phyloP scores from a whole-genome alignment of 2,888 invertebrate species.

The Aporophyla nigra region DNA sequence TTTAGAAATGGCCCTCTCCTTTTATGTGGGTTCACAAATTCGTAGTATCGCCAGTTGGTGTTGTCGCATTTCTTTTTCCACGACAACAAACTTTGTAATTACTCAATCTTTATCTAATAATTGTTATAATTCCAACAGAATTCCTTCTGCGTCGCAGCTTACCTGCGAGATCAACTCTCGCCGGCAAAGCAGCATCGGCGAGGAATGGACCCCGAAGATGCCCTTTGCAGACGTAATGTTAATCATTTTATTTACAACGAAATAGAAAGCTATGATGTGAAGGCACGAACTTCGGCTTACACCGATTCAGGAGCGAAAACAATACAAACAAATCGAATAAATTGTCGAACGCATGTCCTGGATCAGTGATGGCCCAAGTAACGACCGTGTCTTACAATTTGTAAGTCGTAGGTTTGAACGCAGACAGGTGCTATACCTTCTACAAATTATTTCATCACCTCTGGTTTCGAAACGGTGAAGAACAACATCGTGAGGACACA shows the following conservation, averaged over 20 bases:
- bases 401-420: too few species aligned
- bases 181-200: conserved; percentile 90
- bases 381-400: too few species aligned
- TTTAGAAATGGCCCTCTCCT: background rate
- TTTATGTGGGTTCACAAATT: too few species aligned
- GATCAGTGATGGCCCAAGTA: too few species aligned
- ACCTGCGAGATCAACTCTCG: conserved; percentile 70
- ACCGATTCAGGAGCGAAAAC: background rate
- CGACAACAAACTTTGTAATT: background rate
- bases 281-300: background rate
- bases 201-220: conserved; percentile 97
- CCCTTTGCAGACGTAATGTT: conserved; percentile 95
- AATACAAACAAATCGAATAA: background rate
- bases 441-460: too few species aligned
- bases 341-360: too few species aligned
- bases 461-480: too few species aligned
- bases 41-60: too few species aligned
- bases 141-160: conserved; percentile 66
- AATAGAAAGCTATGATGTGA: background rate
- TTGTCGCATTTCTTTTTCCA: background rate
- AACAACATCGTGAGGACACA: too few species aligned
- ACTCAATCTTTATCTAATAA: background rate
- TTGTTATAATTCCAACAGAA: conserved; percentile 23
- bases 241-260: background rate
- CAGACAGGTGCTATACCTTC: too few species aligned